A percentile compares a stretch with the other conserved stretches of the same genome.
These are phyloP conservation scores for Melieria picta DNA, from an alignment of 2,888 invertebrate genomes.

Conservation along the genomic window DNA sequence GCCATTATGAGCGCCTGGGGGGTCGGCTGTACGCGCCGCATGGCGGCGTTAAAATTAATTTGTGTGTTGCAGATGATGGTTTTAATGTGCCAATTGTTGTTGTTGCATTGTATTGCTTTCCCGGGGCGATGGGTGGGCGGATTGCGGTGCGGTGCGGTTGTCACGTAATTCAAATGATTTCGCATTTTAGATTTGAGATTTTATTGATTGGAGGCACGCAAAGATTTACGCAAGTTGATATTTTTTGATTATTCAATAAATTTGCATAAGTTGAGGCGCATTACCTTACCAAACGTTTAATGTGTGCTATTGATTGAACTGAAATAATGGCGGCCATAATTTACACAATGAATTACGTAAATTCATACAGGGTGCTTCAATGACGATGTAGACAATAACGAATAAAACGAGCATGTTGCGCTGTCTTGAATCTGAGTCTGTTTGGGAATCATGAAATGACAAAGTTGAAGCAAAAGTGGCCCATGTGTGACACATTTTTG, in stretches of 20 bases:
- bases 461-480: no score
- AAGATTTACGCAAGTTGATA: conserved; percentile 10
- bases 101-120: conserved; percentile 11
- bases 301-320: no score
- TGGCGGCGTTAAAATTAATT: conserved; percentile 55
- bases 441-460: no score
- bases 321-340: no score
- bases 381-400: no score
- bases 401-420: no score
- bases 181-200: conserved; percentile 18
- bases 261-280: no score
- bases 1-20: conserved; percentile 43
- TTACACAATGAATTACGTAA: no score
- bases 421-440: no score
- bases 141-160: conserved; percentile 33
- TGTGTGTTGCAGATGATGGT: conserved; percentile 50
- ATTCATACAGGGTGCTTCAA: no score
- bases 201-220: conserved; percentile 31
- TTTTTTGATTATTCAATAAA: conserved; percentile 5
- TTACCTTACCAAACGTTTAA: no score
- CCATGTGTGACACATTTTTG: no score
- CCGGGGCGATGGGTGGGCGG: conserved; percentile 22
- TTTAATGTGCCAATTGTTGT: conserved; percentile 26
- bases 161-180: conserved; percentile 56
- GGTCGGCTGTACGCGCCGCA: conserved; percentile 20